Base-by-base conservation (phyloP, 2,113 vertebrate species). In the Empidonax traillii region DNA sequence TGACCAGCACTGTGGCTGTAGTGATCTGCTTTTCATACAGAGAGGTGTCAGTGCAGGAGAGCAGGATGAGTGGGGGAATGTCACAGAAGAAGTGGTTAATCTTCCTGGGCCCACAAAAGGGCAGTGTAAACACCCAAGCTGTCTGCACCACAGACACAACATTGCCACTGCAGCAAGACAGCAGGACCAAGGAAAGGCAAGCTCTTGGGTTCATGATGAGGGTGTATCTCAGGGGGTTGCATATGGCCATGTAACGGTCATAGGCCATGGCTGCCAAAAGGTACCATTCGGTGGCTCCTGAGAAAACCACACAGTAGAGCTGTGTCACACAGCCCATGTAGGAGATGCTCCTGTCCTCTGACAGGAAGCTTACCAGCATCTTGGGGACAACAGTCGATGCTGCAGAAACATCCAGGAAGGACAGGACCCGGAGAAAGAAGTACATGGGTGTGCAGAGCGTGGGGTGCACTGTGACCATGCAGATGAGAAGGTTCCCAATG, bases 41-140 rank as follows among this genome's bases (percentile, higher is more conserved):
- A 17, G 47, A 37, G 1, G 92, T 96, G 37, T 95, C 88, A 2
- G 31, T 8, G 71, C 96, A 96, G 20, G 92, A 80, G 21, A 96
- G 94, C 47, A 4, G 4, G 3, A 94, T 1, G 7, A 96, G 67
- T 0, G 94, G 84, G 4, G 84, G 76, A 3, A 94, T 59, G 56
- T 96, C 88, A 67, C 96, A 96, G 81, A 93, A 96, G 69, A 76
- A 96, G 44, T 62, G 78, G 11, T 93, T 20, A 39, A 94, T 75
- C 6, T 63, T 77, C 35, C 46, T 82, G 59, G 51, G 61, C 51
- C 90, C 85, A 8, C 88, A 89, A 2, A 94, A 53, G 0, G 61
- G 4, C 74, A 96, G 2, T 1, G 61, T 23, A 28, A 96, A 84
- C 83, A 94, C 78, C 76, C 85, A 88, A 24, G 51, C 56, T 49